Conservation (phyloP, 92 coral and sea anemone genomes). For the Heteractis magnifica region DNA sequence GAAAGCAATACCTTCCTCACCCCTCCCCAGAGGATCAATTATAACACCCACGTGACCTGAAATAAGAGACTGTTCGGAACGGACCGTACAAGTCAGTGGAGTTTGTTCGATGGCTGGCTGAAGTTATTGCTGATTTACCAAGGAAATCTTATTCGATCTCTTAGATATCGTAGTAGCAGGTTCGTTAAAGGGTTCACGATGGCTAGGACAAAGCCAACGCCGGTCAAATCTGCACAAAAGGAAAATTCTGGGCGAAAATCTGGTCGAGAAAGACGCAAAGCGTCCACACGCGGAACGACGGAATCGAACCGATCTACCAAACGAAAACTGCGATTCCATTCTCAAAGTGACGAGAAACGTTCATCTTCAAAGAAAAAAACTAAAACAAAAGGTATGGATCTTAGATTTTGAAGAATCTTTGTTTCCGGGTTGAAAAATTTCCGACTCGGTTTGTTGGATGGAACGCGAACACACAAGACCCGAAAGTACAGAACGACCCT, state of each 20-base stretch:
- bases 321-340: slow-evolving; percentile 6
- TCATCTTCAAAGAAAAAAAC: slow-evolving; percentile 3
- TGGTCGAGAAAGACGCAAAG: slow-evolving; percentile 20
- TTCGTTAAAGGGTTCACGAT: slow-evolving; percentile 4
- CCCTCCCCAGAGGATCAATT: not conserved
- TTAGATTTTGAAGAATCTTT: not conserved
- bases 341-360: not conserved
- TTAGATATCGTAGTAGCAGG: not conserved
- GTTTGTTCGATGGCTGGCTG: not conserved
- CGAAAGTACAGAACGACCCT: slow-evolving; percentile 9
- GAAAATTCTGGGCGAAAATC: slow-evolving; percentile 28
- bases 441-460: not conserved
- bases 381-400: slow-evolving; percentile 19
- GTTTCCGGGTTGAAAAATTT: slow-evolving; percentile 25
- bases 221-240: slow-evolving; percentile 38
- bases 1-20: not conserved
- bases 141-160: not conserved
- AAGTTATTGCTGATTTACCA: not conserved
- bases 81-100: slow-evolving; percentile 30
- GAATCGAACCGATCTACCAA: not conserved
- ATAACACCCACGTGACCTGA: slow-evolving; percentile 2
- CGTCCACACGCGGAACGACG: slow-evolving; percentile 23
- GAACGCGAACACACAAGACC: slow-evolving; percentile 13
- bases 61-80: slow-evolving; percentile 59
- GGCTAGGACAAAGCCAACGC: slow-evolving; percentile 43